Evolutionary conservation across 2,888 invertebrate species (phyloP), one percentile per base, ranked within the genome.

Genomic region (Melolontha melolontha): DNA sequence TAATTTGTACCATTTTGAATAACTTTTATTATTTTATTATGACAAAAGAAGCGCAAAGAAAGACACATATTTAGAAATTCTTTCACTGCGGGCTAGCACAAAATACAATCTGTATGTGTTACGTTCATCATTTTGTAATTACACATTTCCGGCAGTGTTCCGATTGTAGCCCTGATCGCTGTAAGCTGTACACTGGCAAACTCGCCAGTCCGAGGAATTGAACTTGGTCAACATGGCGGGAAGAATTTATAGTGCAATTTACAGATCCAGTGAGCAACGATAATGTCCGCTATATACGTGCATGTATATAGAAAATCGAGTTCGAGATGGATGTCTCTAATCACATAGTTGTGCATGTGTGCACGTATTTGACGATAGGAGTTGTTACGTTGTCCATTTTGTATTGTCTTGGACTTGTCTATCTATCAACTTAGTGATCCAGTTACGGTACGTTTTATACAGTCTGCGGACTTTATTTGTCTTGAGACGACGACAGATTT

Each of bases 161-260:
- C 75, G 76, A 78, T 76, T 74, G 76, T 74, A 75, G 71, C 74
- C 74, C 76, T 76, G 78, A 77, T 78, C 78, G 78, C 77, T 76
- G 22, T 8, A 34, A 34, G 34, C 34, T 22, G 22, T 22, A 22
- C 50, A 50, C 29, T 12, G 14, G 12, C 77, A 74, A 73, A 75
- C 76, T 76, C 77, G 76, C 76, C 73, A 75, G 77, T 71, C 74
- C 64, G 73, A 76, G 71, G 75, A 75, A 73, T 75, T 74, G 74
- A 76, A 75, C 72, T 70, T 70, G 71, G 70, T 71, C 73, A 69
- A 67, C 71, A 71, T 69, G 71, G 67, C 68, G 67, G 69, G 68
- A 72, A 71, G 74, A 75, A 76, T 76, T 76, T 77, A 76, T 75
- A 72, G 73, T 71, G 72, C 75, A 75, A 75, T 76, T 77, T 74